phyloP scores from a whole-genome alignment of 2,113 vertebrate genomes.

The Zeus faber region DNA sequence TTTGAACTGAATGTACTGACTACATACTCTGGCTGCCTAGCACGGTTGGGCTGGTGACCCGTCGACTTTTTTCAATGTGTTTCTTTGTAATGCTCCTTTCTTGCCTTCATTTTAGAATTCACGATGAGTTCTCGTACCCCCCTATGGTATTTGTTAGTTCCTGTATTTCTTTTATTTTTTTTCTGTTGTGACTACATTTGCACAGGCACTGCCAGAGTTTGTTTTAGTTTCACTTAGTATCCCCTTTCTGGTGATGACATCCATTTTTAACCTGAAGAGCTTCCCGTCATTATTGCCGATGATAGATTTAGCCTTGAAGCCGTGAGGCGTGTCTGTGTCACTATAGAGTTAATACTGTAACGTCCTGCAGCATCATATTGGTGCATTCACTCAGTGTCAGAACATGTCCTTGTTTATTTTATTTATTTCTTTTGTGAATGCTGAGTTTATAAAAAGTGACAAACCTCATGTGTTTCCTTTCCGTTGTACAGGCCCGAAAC shows the following conservation, averaged over 20 bases:
- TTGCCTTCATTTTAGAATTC: no score
- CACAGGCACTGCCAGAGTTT: slow-evolving; percentile 15
- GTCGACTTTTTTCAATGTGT: no score
- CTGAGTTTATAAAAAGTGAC: background rate
- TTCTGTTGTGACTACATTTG: slow-evolving; percentile 26
- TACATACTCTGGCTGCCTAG: slow-evolving; percentile 27
- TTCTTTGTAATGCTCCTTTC: no score
- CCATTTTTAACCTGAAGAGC: slow-evolving; percentile 15
- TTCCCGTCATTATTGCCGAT: slow-evolving; percentile 41
- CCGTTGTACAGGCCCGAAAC: background rate
- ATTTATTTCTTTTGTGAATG: slow-evolving; percentile 6
- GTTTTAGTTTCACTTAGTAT: slow-evolving; percentile 7
- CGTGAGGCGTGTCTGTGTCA: slow-evolving; percentile 5
- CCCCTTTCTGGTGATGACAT: slow-evolving; percentile 11
- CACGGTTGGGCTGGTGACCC: slow-evolving; percentile 3
- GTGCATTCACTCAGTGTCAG: slow-evolving; percentile 18
- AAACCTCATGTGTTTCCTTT: background rate
- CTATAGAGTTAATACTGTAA: background rate
- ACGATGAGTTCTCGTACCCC: no score
- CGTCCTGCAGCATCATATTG: slow-evolving; percentile 5
- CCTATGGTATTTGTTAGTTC: no score
- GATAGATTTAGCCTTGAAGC: no score
- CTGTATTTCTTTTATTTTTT: background rate
- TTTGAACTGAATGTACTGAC: slow-evolving; percentile 49
- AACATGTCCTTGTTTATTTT: slow-evolving; percentile 1